These are phyloP conservation scores for Tipula vernalis DNA, from an alignment of 2,888 invertebrate genomes.

Conservation along the genomic window DNA sequence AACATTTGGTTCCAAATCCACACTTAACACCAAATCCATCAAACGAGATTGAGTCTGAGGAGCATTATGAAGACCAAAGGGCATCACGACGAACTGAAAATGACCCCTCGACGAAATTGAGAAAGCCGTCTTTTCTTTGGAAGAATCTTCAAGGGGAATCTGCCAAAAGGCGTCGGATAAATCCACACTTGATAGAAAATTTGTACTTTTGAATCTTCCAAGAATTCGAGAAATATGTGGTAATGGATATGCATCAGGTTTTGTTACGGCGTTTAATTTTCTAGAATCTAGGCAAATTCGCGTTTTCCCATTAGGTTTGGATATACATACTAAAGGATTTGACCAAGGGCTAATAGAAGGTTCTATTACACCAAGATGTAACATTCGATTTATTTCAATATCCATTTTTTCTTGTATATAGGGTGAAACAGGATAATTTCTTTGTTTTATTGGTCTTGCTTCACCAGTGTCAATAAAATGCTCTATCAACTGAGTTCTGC, in stretches of 20 bases:
- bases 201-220: not conserved
- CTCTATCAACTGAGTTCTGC: too few relatives aligned
- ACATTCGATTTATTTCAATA: slow-evolving; percentile 24
- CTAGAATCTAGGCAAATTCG: slow-evolving; percentile 21
- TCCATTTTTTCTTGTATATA: slow-evolving; percentile 16
- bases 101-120: too few relatives aligned
- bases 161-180: too few relatives aligned
- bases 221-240: not conserved
- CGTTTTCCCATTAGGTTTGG: slow-evolving; percentile 6
- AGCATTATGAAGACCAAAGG: too few relatives aligned
- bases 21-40: too few relatives aligned
- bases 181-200: not conserved
- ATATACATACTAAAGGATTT: not conserved
- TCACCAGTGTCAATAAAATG: slow-evolving; percentile 17
- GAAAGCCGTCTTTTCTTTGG: too few relatives aligned
- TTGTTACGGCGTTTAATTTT: too few relatives aligned
- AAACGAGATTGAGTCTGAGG: too few relatives aligned
- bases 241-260: not conserved
- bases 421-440: slow-evolving; percentile 18
- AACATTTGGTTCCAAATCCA: too few relatives aligned
- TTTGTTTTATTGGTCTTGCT: slow-evolving; percentile 16
- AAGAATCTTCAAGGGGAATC: too few relatives aligned
- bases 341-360: not conserved
- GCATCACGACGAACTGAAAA: too few relatives aligned
- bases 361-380: slow-evolving; percentile 18